Evolutionary conservation across 2,797 vertebrate species (phyloP).

Genomic region (Centroberyx gerrardi): DNA sequence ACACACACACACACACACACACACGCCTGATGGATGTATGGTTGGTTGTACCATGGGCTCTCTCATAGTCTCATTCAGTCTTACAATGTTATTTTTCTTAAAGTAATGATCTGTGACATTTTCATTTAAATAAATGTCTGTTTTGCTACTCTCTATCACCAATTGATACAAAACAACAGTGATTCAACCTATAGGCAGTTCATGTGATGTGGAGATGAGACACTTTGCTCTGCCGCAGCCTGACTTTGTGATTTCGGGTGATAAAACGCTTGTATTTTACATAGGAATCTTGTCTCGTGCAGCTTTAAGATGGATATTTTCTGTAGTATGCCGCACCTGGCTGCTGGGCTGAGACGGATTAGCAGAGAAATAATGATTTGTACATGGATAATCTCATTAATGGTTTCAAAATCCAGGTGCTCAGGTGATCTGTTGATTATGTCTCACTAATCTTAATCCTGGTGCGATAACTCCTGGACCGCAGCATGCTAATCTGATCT

Average conservation of each 20-base stretch:
- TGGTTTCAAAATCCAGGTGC: slow-evolving; percentile 60
- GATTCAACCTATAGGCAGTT: too few relatives aligned
- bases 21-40: too few relatives aligned
- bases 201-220: neutral
- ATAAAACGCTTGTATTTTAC: too few relatives aligned
- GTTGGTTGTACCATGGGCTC: too few relatives aligned
- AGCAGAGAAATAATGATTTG: slow-evolving; percentile 53
- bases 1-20: too few relatives aligned
- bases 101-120: too few relatives aligned
- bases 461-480: slow-evolving; percentile 40
- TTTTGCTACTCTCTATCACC: too few relatives aligned
- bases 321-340: slow-evolving; percentile 19
- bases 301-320: slow-evolving; percentile 26
- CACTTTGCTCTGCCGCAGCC: slow-evolving; percentile 4
- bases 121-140: too few relatives aligned
- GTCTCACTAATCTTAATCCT: slow-evolving; percentile 58
- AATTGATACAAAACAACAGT: too few relatives aligned
- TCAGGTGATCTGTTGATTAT: slow-evolving; percentile 65
- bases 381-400: slow-evolving; percentile 69
- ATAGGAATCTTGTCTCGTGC: neutral
- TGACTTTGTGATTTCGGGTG: too few relatives aligned
- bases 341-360: slow-evolving; percentile 43
- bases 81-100: too few relatives aligned
- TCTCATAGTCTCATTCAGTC: too few relatives aligned
- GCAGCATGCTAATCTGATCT: slow-evolving; percentile 46